phyloP scores from a whole-genome alignment of 2,113 vertebrate genomes.

The Amazona vittata region DNA sequence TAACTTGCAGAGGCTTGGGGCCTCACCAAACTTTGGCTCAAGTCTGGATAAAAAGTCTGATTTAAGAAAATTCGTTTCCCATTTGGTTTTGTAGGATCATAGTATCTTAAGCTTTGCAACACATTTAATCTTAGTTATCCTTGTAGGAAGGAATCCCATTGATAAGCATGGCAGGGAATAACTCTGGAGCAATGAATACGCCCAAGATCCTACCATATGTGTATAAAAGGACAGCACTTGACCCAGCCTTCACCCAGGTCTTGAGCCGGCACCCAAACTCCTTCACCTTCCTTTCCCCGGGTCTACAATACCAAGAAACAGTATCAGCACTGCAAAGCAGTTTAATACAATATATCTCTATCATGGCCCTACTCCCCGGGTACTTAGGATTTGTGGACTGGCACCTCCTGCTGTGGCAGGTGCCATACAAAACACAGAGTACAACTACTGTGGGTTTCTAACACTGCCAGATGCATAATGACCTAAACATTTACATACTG shows the following conservation, averaged over 20 bases:
- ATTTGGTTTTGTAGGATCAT: not conserved
- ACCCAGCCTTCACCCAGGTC: not conserved
- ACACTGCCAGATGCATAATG: not conserved
- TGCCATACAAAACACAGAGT: not conserved
- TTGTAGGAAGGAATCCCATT: not conserved
- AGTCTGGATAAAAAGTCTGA: not conserved
- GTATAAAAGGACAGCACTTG: not conserved
- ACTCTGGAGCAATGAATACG: not conserved
- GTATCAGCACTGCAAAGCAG: not conserved
- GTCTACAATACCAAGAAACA: not conserved
- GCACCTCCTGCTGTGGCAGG: fast-evolving
- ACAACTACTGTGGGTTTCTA: not conserved
- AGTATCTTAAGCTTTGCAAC: not conserved
- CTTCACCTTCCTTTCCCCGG: not conserved
- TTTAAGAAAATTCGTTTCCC: not conserved
- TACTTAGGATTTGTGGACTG: not conserved
- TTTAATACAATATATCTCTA: not conserved
- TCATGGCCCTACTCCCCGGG: not conserved
- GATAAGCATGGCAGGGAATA: not conserved
- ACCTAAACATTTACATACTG: not conserved
- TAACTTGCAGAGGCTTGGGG: not conserved
- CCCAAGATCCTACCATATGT: not conserved
- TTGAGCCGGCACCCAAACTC: not conserved
- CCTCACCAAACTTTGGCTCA: not conserved
- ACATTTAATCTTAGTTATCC: not conserved